Evolutionary conservation across 1,140 invertebrate species (phyloP).

Genomic region (Macrotrachela quadricornifera): DNA sequence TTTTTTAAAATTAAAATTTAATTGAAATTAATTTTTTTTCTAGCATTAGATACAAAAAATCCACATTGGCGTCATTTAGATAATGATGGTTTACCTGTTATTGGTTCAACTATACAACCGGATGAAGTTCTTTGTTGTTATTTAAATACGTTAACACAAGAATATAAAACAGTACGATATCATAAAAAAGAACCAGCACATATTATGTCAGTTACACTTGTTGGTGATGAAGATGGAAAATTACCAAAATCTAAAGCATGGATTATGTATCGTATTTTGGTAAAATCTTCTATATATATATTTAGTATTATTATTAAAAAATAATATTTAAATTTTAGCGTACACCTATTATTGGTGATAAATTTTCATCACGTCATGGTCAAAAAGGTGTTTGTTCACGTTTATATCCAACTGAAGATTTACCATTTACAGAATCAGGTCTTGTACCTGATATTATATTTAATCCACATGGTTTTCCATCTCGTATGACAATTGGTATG

Average conservation of each 20-base stretch:
- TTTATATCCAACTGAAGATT: conserved; percentile 66
- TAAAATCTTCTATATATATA: conserved; percentile 27
- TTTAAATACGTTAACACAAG: conserved; percentile 25
- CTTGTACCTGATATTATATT: conserved; percentile 82
- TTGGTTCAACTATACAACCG: conserved; percentile 61
- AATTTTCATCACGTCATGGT: conserved; percentile 90
- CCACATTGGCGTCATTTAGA: conserved; percentile 36
- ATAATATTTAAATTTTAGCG: conserved; percentile 30
- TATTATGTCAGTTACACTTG: conserved; percentile 58
- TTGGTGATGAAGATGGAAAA: conserved; percentile 43
- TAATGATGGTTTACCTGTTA: conserved; percentile 57
- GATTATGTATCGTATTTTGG: conserved; percentile 52
- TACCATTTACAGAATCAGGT: conserved; percentile 85
- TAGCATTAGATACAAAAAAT: conserved; percentile 18
- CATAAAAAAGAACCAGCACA: conserved; percentile 53
- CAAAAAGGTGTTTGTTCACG: conserved; percentile 85
- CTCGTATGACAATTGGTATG: conserved; percentile 85
- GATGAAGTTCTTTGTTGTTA: conserved; percentile 37
- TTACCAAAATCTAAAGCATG: conserved; percentile 39
- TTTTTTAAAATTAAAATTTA: neutral
- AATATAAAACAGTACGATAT: conserved; percentile 37
- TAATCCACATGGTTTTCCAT: conserved; percentile 96
- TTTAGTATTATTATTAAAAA: neutral
- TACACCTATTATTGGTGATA: conserved; percentile 86
- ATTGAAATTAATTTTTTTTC: neutral